phyloP scores from a whole-genome alignment of 1,140 invertebrate species.

The Pseudoatta argentina region DNA sequence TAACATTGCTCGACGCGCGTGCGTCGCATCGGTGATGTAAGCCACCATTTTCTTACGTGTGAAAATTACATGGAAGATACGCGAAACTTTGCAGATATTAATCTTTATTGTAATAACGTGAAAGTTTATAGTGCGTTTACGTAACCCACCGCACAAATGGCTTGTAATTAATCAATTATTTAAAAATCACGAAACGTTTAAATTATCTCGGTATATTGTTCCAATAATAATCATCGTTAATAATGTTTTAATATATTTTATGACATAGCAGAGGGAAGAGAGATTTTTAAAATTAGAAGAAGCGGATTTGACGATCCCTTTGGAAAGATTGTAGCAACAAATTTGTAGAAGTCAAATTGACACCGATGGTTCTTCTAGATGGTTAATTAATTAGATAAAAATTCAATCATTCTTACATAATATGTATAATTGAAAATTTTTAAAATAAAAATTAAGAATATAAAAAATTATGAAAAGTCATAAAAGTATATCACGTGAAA shows the following conservation, averaged over 20 bases:
- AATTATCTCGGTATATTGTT: neutral
- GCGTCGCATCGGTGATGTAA: slow-evolving; percentile 33
- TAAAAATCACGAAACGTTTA: neutral
- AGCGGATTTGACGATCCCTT: too few relatives aligned
- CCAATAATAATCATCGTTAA: slow-evolving; percentile 2
- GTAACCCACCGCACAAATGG: neutral
- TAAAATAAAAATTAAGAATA: too few relatives aligned
- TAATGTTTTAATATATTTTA: slow-evolving; percentile 9
- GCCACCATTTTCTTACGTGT: slow-evolving; percentile 39
- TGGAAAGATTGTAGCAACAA: too few relatives aligned
- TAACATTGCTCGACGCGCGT: slow-evolving; percentile 29
- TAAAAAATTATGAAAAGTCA: too few relatives aligned
- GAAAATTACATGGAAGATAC: slow-evolving; percentile 43
- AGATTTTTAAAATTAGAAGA: neutral
- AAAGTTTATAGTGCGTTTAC: slow-evolving; percentile 24
- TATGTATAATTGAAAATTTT: too few relatives aligned
- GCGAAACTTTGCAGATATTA: slow-evolving; percentile 37
- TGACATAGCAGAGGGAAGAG: neutral
- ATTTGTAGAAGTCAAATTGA: too few relatives aligned
- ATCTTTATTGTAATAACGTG: slow-evolving; percentile 44
- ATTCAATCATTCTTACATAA: too few relatives aligned
- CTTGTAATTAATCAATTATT: slow-evolving; percentile 22
- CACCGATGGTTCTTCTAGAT: too few relatives aligned
- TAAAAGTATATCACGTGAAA: too few relatives aligned
- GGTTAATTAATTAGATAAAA: too few relatives aligned